These are phyloP conservation scores for rat (Rattus norvegicus) DNA, from an alignment of 2,113 vertebrate species.

Conservation along the genomic window GRCr8 NC_086028.1:60397501-60398000, in stretches of 20 bases:
- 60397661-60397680: not conserved
- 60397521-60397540: slow-evolving; percentile 97
- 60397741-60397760: not conserved
- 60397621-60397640: not conserved
- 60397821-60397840: not conserved
- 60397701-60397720: not conserved
- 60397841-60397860: slow-evolving; percentile 34
- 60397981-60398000: not conserved
- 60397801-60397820: not conserved
- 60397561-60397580: slow-evolving; percentile 88
- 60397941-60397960: slow-evolving; percentile 6
- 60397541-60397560: slow-evolving; percentile 91
- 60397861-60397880: not conserved
- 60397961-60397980: not conserved
- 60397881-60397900: not conserved
- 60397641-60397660: not conserved
- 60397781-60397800: not conserved
- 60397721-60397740: not conserved
- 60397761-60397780: not conserved
- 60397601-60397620: not conserved
- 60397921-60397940: not conserved
- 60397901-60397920: not conserved
- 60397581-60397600: not conserved
- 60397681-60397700: not conserved
- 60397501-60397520: slow-evolving; percentile 99